Evolutionary conservation across 2,797 vertebrate species (phyloP), one percentile per base, ranked within the genome.

Genomic region (Cetoscarus ocellatus): DNA sequence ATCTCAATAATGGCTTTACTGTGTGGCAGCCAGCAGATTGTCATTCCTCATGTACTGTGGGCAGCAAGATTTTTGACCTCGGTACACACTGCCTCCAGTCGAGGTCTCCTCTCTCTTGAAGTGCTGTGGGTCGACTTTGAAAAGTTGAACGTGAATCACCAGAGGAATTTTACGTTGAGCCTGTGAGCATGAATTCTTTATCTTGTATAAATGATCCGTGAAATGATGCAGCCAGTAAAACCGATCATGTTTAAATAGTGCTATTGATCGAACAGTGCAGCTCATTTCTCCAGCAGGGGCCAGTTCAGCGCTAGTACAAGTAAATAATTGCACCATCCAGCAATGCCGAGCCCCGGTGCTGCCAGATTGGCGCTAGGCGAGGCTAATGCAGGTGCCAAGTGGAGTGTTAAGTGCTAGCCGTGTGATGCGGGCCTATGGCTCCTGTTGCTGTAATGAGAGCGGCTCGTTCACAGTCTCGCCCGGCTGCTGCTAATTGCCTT

Each of bases 401-500:
- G 77, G 77, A 83, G 67, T 83, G 87, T 87, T 84, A 79, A 86
- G 81, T 76, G 76, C 67, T 52, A 27, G 61, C 58, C 69, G 64
- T 81, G 87, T 65, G 80, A 78, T n/a, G 69, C 39, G 3, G 74
- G 76, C 63, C 84, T 72, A 67, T 89, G 79, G 86, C 80, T 87
- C 88, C 87, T 87, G 86, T 90, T 89, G 88, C 90, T 80, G 82
- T 84, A 82, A 79, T 76, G 84, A 88, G 71, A 82, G 82, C 56
- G 43, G 60, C 78, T 83, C n/a, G n/a, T n/a, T n/a, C n/a, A n/a
- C n/a, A n/a, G n/a, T n/a, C n/a, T n/a, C n/a, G n/a, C n/a, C n/a
- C n/a, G n/a, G n/a, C n/a, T n/a, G 75, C 84, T 75, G 83, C 85
- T 91, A 92, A 91, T 90, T 92, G 90, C 86, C 80, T 89, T 91